Evolutionary conservation across 2,113 vertebrate genomes (phyloP), one percentile per base, ranked within the genome.

Genomic region (Tachycineta bicolor): DNA sequence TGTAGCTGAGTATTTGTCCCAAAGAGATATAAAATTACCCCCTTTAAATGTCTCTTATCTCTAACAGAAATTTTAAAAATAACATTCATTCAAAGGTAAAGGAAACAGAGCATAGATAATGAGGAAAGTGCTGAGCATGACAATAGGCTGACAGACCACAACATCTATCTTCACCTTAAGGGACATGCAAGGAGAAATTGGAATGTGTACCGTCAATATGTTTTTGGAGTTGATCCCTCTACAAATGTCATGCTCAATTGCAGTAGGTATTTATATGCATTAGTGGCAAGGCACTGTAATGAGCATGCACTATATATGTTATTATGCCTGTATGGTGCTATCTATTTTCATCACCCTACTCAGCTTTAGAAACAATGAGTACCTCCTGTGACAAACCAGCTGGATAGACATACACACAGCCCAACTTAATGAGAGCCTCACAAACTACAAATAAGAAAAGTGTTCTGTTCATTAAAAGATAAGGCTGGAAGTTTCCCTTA

Each of bases 121-220:
- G 5, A 93, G 34, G 23, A 50, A 89, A 88, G 50, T 23, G 39
- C 50, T 91, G 55, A 59, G 41, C 2, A 2, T 19, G 70, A 80
- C 17, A 12, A 87, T 1, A 49, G 33, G 50, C 67, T 86, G 64
- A 90, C 44, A 85, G 78, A 79, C 39, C 10, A 9, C 50, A 90
- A 77, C 58, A 96, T 93, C 78, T 29, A 91, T 93, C 84, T 83
- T 91, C 78, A 94, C 67, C 67, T 87, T 80, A 63, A 91, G 84
- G 16, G 33, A 83, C 0, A 0, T 55, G 63, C 56, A 79, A 96
- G 91, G 75, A 94, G 47, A 96, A 94, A 95, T 43, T 77, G 59
- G 39, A 83, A 29, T 85, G 76, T 80, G 78, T 74, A 80, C 17
- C 69, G 50, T 89, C 84, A 87, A 8, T 78, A 91, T 55, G 70